Evolutionary conservation across 2,888 invertebrate species (phyloP).

Genomic region (Hartigia nigra): DNA sequence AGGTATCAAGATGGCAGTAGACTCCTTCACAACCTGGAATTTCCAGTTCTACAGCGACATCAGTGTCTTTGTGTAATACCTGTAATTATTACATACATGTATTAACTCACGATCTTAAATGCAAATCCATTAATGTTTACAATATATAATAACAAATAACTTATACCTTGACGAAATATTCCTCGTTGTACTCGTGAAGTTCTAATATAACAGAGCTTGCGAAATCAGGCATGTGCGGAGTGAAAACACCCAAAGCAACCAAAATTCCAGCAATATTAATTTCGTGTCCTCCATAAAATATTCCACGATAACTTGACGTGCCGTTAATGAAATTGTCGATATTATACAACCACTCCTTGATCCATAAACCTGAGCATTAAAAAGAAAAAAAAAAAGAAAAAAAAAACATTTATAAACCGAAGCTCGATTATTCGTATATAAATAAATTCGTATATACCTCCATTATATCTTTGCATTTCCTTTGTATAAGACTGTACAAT

Average conservation of each 20-base stretch:
- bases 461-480: conserved; percentile 11
- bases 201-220: conserved; percentile 31
- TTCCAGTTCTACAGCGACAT: conserved; percentile 27
- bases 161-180: conserved; percentile 26
- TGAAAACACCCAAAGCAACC: conserved; percentile 26
- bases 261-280: conserved; percentile 10
- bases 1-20: conserved; percentile 44
- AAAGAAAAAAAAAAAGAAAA: background rate
- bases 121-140: no score
- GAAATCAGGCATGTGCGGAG: conserved; percentile 28
- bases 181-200: conserved; percentile 22
- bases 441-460: conserved; percentile 15
- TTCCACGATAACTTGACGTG: background rate
- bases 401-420: background rate
- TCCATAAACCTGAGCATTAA: conserved; percentile 27
- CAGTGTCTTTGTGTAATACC: conserved; percentile 29
- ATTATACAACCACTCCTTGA: conserved; percentile 26
- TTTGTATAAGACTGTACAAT: conserved; percentile 10
- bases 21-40: conserved; percentile 36
- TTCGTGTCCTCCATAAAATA: conserved; percentile 17
- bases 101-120: no score
- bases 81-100: no score
- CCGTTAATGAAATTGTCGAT: conserved; percentile 20
- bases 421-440: no score
- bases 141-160: background rate